Evolutionary conservation across 2,797 vertebrate genomes (phyloP), one percentile per base, ranked within the genome.

Genomic region (Adelosebastes latens): DNA sequence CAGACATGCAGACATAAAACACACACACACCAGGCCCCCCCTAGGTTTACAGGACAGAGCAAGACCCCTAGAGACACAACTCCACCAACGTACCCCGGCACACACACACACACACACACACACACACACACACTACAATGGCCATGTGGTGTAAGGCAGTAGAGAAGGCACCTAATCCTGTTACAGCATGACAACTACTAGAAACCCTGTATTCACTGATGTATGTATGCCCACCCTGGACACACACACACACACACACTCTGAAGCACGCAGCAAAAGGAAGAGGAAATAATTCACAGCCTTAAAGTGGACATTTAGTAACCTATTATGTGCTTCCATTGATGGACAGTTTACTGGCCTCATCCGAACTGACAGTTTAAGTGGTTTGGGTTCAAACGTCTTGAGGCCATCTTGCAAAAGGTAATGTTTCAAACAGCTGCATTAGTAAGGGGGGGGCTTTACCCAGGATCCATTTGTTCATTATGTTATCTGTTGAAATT

Each of bases 181-280:
- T 94, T 93, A 93, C 65, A 92, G 87, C 88, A 83, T 92, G 92
- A 94, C 90, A 85, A 87, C 84, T 88, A 91, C 79, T 81, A 93
- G 83, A 93, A 89, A 91, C 75, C 83, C 75, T 81, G 85, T 59
- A 90, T 91, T 92, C 81, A 86, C 55, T 66, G 65, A 83, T 67
- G 72, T 68, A 83, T 67, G 72, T 71, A 89, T 67, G 55, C 32
- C 42, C 63, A 73, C 55, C 80, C 64, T 70, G 63, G 62, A 77
- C 61, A 74, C 62, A 61, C 25, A 68, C 20, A 13, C 60, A 25
- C 75, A 5, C 39, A 34, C 31, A 63, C 52, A 56, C 71, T 7
- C 42, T 46, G 42, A 46, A 46, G 16, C 42, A 46, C 42, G 49
- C 49, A 52, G 20, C 20, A n/a, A 52, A 52, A 11, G 36, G 12